Conservation (phyloP, 2,113 vertebrate genomes). For the Callorhinus ursinus region DNA sequence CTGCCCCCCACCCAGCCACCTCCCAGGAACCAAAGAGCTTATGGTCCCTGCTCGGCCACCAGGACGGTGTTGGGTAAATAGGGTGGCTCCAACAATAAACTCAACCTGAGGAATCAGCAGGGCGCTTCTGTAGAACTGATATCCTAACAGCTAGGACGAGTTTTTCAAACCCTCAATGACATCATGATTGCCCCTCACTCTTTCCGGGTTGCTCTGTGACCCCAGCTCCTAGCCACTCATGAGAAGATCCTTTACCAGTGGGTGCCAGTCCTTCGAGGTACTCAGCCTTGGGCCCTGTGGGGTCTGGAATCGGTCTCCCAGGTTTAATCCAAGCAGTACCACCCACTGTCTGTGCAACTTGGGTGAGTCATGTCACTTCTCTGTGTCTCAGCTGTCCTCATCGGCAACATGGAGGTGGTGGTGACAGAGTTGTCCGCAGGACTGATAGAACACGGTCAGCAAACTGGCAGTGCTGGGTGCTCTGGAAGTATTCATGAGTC, state of each 20-base stretch:
- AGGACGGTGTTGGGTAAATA: not conserved
- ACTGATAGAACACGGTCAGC: not conserved
- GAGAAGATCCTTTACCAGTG: not conserved
- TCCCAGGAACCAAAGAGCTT: not conserved
- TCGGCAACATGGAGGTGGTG: not conserved
- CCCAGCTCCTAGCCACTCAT: not conserved
- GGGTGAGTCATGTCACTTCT: not conserved
- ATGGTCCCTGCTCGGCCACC: not conserved
- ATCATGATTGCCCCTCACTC: not conserved
- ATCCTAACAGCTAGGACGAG: not conserved
- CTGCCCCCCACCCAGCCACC: not conserved
- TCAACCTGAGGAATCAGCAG: not conserved
- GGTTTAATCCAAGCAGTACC: not conserved
- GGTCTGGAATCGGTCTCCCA: not conserved
- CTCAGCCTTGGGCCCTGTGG: too few species aligned
- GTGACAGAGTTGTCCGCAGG: not conserved
- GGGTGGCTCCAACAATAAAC: not conserved
- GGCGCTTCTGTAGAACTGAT: not conserved
- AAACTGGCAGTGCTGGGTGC: not conserved
- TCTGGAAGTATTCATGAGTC: not conserved
- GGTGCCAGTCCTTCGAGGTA: not conserved
- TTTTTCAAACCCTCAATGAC: not conserved
- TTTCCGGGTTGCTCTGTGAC: not conserved
- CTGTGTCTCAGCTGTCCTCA: not conserved
- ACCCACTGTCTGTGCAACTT: not conserved